Evolutionary conservation across 2,797 vertebrate species (phyloP).

Genomic region (Alfaro cultratus): DNA sequence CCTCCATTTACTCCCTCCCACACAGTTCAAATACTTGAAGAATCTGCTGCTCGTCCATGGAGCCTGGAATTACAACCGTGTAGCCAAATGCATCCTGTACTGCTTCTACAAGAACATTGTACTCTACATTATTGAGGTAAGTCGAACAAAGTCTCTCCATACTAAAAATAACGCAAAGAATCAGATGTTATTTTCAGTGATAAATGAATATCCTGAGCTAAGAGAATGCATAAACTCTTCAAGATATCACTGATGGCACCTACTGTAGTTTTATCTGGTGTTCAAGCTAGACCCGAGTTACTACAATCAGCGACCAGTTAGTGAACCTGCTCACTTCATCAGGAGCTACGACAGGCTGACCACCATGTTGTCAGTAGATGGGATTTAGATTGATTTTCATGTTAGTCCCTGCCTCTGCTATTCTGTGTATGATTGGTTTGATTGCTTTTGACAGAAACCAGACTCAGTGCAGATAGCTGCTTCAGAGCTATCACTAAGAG

Average conservation of each 20-base stretch:
- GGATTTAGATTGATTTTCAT: constrained; percentile 25
- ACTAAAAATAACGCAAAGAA: constrained; percentile 1
- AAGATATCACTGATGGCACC: too few species aligned
- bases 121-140: constrained; percentile 89
- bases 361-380: constrained; percentile 11
- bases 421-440: constrained; percentile 42
- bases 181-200: constrained; percentile 12
- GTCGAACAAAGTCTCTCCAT: constrained; percentile 59
- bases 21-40: constrained; percentile 85
- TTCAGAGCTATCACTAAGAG: constrained; percentile 69
- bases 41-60: constrained; percentile 93
- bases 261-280: neutral
- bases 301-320: neutral
- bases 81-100: constrained; percentile 95
- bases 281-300: neutral
- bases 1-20: constrained; percentile 62
- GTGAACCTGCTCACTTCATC: neutral
- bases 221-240: neutral
- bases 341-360: neutral
- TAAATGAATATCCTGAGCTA: neutral
- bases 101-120: constrained; percentile 98
- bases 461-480: constrained; percentile 63
- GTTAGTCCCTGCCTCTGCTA: constrained; percentile 21
- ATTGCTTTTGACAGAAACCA: constrained; percentile 74
- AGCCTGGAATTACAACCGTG: constrained; percentile 95